Evolutionary conservation across 2,113 vertebrate species (phyloP), one percentile per base, ranked within the genome.

Genomic region (Nothobranchius furzeri): DNA sequence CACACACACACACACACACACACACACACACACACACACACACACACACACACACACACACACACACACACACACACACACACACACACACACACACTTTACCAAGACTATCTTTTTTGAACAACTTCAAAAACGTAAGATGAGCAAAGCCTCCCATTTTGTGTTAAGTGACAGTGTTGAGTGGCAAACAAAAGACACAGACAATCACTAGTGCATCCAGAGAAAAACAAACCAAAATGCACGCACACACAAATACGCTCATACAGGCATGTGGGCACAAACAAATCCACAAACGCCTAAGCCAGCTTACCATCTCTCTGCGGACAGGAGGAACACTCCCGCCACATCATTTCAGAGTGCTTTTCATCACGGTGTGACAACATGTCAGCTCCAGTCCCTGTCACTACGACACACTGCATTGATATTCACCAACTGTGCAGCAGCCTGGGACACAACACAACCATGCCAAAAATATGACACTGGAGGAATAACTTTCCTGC

Each of bases 291-390:
- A 85, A 79, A 81, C 67, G 81, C 79, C 80, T 87, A 63, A 87
- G 86, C 75, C 79, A 72, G 83, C 84, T 87, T 87, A 80, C 76
- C 86, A 80, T 86, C 83, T 83, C 87, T 85, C 82, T 79, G 81
- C 51, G 86, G 89, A 91, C 88, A 88, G 87, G 85, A 88, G 81
- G 87, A 90, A 89, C 79, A 88, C 70, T 90, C 82, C 87, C 72
- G 90, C 89, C 92, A 92, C 91, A 92, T 92, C 91, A 90, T 85
- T 86, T 91, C 87, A 90, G 82, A 86, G 85, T 89, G 90, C 89
- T 92, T 92, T 92, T 92, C 91, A 92, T 93, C 92, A 92, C 86
- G 84, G 70, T 73, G 83, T 91, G 92, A 93, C 91, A 91, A 89
- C 70, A 82, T 88, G 91, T 91, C 92, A 91, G 84, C 91, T 90